Conservation (phyloP, 2,888 invertebrate genomes). For the Hecatera dysodea region DNA sequence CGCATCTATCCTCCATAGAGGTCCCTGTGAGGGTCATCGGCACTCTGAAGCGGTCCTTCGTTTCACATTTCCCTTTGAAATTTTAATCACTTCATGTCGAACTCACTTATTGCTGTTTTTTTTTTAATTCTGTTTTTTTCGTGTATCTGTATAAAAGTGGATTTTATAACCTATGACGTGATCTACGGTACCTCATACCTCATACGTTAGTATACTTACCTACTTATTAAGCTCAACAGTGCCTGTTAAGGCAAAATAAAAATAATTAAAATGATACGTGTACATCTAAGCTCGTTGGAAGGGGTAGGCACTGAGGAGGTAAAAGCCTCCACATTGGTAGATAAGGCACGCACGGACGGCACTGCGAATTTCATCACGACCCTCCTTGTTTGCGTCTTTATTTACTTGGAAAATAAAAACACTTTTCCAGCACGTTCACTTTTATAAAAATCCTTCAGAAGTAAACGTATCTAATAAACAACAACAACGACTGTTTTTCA, state of each 20-base stretch:
- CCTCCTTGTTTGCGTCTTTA: constrained; percentile 78
- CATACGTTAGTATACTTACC: background rate
- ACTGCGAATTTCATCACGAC: constrained; percentile 82
- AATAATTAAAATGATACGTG: constrained; percentile 52
- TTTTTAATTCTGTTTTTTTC: background rate
- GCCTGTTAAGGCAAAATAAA: constrained; percentile 23
- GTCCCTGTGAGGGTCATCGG: constrained; percentile 53
- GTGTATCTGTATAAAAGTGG: background rate
- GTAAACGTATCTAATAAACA: constrained; percentile 15
- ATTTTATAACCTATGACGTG: background rate
- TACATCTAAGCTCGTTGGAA: constrained; percentile 64
- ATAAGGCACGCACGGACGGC: constrained; percentile 87
- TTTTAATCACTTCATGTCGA: constrained; percentile 71
- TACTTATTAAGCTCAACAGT: background rate
- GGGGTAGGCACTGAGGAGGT: constrained; percentile 72
- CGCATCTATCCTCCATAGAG: constrained; percentile 46
- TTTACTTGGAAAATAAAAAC: constrained; percentile 77
- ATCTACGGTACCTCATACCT: background rate
- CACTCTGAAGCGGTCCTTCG: constrained; percentile 45
- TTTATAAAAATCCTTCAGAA: constrained; percentile 16
- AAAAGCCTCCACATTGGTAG: constrained; percentile 77
- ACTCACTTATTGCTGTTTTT: constrained; percentile 60
- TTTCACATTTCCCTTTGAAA: constrained; percentile 73
- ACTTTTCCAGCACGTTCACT: constrained; percentile 52
- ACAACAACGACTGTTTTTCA: constrained; percentile 6